Conservation (phyloP, 2,888 invertebrate species). For the Rotaria magnacalcarata region DNA sequence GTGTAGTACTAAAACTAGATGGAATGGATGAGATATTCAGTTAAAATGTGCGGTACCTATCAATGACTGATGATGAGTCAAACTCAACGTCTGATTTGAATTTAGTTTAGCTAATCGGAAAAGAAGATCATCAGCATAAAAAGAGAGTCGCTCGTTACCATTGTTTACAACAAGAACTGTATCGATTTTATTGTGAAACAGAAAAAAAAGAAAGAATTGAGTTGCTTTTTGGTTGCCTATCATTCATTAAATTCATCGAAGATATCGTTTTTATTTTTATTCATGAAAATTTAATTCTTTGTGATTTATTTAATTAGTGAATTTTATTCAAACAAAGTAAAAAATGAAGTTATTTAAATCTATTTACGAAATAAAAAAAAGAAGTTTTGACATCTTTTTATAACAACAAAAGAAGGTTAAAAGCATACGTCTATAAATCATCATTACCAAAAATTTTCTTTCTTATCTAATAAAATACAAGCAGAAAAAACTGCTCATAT, state of each 20-base stretch:
- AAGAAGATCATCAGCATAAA: neutral
- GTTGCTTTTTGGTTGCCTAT: too few relatives aligned
- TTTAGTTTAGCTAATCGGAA: neutral
- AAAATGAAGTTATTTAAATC: too few relatives aligned
- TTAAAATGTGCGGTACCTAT: too few relatives aligned
- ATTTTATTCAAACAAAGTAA: too few relatives aligned
- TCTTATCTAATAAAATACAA: neutral
- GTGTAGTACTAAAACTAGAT: neutral
- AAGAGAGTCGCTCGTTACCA: neutral
- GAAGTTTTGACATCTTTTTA: too few relatives aligned
- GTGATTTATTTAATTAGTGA: too few relatives aligned
- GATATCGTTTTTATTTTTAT: too few relatives aligned
- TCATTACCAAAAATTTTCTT: neutral
- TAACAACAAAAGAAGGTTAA: neutral
- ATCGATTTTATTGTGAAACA: too few relatives aligned
- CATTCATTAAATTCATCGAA: too few relatives aligned
- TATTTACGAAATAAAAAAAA: too few relatives aligned
- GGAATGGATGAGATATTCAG: neutral
- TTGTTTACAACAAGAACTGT: neutral
- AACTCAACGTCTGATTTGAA: neutral
- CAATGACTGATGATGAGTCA: neutral
- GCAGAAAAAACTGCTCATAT: neutral
- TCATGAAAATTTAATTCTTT: too few relatives aligned
- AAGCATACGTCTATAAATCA: neutral
- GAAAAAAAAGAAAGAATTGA: too few relatives aligned